A percentile compares a stretch with the other conserved stretches of the same genome.
These are phyloP conservation scores for Thaleichthys pacificus DNA, from an alignment of 2,797 vertebrate genomes.

Conservation along the genomic window DNA sequence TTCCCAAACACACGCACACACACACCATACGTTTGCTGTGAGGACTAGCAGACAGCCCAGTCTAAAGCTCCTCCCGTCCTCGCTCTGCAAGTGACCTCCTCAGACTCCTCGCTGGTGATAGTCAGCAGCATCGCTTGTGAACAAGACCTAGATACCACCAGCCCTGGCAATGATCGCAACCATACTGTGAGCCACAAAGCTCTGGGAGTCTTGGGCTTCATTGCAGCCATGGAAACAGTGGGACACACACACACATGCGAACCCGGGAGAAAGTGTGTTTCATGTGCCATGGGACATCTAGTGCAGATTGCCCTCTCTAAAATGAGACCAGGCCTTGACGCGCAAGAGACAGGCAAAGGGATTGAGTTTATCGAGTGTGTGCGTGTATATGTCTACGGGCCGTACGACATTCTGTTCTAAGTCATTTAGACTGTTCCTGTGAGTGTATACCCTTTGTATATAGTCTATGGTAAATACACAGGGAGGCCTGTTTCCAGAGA, in stretches of 20 bases:
- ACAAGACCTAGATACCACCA: not conserved
- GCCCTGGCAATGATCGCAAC: not conserved
- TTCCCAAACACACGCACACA: not conserved
- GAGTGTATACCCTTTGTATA: too few species aligned
- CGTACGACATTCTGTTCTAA: too few species aligned
- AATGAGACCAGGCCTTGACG: not conserved
- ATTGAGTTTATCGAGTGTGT: not conserved
- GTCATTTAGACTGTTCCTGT: too few species aligned
- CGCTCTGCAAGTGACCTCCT: not conserved
- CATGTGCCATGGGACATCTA: not conserved
- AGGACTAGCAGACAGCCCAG: not conserved
- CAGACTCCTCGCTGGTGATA: not conserved
- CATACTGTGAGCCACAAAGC: not conserved
- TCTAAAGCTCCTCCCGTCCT: not conserved
- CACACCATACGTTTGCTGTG: not conserved
- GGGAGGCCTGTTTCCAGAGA: not conserved
- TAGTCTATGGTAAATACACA: too few species aligned
- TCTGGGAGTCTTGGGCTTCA: not conserved
- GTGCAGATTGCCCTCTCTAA: not conserved
- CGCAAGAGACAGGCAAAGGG: not conserved
- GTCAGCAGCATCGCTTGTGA: not conserved
- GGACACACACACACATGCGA: not conserved
- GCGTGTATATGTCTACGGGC: not conserved
- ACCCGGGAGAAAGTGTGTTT: not conserved
- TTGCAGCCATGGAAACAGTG: constrained; percentile 8